Base-by-base conservation (phyloP, 2,113 vertebrate species). In the Hydrolagus affinis region DNA sequence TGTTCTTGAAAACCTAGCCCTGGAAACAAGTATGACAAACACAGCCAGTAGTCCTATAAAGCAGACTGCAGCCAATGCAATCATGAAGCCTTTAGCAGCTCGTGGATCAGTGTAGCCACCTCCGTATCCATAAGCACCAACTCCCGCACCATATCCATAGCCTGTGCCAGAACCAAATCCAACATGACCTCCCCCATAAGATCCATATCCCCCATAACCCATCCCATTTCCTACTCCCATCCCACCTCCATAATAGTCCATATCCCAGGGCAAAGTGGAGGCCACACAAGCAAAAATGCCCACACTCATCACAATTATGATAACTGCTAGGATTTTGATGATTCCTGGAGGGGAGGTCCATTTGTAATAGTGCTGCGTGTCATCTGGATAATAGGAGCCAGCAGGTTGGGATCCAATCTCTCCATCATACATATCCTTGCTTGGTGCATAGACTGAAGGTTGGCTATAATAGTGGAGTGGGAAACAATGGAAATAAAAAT, bases 291-390 rank as follows among this genome's bases (percentile, higher is more conserved):
- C 96, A 88, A 97, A 97, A 85, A 96, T 85, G 3, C 93, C 94
- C 85, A 97, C 92, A 73, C 94, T 96, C 93, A 97, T 91, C 87
- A 97, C 91, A 56, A 96, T 92, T 86, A 97, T 91, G 85, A 97
- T 92, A 89, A 97, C 91, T 0, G 90, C 90, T 72, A 97, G 72
- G 59, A 97, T 97, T 90, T 96, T 96, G 89, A 97, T 97, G 85
- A 97, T 94, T n/a, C 96, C 96, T 0, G 96, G 96, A 0, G 96
- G 95, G 0, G 96, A 97, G 0, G 89, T 93, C 96, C 96, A 97
- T 86, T 89, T 92, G 88, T 97, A 97, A 88, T 92, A 97, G 83
- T 94, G 94, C 68, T 95, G 93, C 76, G 94, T 85, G 80, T 95
- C 90, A 17, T 96, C 94, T 0, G 92, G 92, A 87, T 96, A 95